Evolutionary conservation across 2,113 vertebrate genomes (phyloP).

Genomic region (Lasiurus borealis): DNA sequence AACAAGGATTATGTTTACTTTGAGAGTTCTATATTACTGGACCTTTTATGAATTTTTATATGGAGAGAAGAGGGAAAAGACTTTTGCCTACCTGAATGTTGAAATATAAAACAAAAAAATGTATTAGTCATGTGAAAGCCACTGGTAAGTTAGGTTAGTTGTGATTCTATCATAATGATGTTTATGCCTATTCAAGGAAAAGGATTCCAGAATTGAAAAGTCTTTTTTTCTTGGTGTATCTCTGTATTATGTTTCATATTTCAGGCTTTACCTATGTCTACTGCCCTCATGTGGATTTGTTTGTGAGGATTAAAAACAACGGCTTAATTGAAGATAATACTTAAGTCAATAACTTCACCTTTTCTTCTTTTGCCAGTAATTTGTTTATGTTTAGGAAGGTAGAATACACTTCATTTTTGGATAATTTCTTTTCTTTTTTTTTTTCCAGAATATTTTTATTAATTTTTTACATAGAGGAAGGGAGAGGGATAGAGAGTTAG

Average conservation of each 20-base stretch:
- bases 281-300: slow-evolving; percentile 48
- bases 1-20: background rate
- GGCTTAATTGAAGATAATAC: slow-evolving; percentile 25
- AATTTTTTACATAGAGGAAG: too few species aligned
- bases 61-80: background rate
- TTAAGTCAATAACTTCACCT: background rate
- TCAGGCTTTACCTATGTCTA: background rate
- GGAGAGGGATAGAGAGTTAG: too few species aligned
- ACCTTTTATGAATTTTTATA: background rate
- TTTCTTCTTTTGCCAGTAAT: background rate
- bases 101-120: background rate
- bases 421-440: background rate
- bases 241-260: background rate
- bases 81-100: background rate
- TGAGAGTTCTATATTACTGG: background rate
- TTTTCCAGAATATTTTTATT: too few species aligned
- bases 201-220: background rate
- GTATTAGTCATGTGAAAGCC: slow-evolving; percentile 5
- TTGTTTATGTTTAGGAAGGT: background rate
- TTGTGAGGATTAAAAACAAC: slow-evolving; percentile 11
- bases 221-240: background rate
- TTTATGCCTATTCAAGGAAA: background rate
- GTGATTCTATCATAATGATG: background rate
- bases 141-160: background rate
- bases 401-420: background rate